Base-by-base conservation (phyloP, 2,797 vertebrate genomes). In the Manis pentadactyla region DNA sequence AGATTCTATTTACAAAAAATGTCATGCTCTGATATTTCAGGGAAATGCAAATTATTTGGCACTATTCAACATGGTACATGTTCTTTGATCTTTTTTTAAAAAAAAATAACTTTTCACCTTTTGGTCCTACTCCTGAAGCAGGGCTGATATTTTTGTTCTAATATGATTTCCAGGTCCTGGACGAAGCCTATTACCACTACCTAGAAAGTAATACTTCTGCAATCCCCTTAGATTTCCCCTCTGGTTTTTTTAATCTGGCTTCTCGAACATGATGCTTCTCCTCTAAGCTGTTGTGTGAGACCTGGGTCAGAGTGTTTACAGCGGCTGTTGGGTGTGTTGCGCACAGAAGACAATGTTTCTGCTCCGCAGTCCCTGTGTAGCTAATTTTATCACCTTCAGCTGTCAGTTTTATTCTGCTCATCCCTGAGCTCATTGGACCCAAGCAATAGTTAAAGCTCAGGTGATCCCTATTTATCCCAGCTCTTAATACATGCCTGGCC, bases 191-290 rank as follows among this genome's bases (percentile, higher is more conserved):
- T 95, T 66, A 68, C 64, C 21, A 46, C 66, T 64, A 64, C 79
- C 83, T 78, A 74, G 85, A 83, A 95, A 97, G 95, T 34, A 29
- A 74, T 83, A 31, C 55, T 85, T 78, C 64, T 63, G 61, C 49
- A 49, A 31, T 29, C 87, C 94, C 87, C 75, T 95, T 97, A 97
- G 94, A 91, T 97, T 97, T 97, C 92, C 55, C 95, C 97, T 98
- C 98, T 99, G 97, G 95, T 99, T 98, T 98, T 98, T 98, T 98
- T 97, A 98, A 98, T 51, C 75, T 25, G 21, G 97, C 97, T 98
- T 98, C 98, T 98, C 98, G 98, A 98, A 98, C 98, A 96, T 98
- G 97, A 92, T 96, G 97, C 97, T 97, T 98, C 94, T 98, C 71
- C 98, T 98, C 98, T 98, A 93, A 55, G 78, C 98, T 97, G 98